phyloP scores from a whole-genome alignment of 2,888 invertebrate species.

The Belgica antarctica region DNA sequence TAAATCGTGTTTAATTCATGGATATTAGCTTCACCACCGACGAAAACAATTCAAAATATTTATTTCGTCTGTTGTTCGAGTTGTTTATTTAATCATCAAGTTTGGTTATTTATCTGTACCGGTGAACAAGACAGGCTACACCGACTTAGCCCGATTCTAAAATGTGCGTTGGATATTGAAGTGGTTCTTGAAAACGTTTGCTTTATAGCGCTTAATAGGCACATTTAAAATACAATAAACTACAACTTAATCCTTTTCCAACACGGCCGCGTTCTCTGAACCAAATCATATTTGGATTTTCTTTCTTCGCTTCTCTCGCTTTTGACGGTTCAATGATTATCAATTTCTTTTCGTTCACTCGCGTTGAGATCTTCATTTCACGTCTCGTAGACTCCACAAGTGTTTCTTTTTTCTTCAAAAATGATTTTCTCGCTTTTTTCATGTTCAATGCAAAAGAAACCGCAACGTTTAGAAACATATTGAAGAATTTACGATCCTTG shows the following conservation, averaged over 20 bases:
- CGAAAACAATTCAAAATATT: no score
- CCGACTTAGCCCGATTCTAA: not conserved
- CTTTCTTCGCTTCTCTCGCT: not conserved
- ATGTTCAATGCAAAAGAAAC: constrained; percentile 20
- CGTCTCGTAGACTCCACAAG: constrained; percentile 36
- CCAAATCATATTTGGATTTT: constrained; percentile 3
- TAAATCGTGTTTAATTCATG: constrained; percentile 4
- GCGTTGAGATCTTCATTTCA: constrained; percentile 26
- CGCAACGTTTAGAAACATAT: constrained; percentile 14
- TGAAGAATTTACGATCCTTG: constrained; percentile 9
- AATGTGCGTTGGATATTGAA: constrained; percentile 38
- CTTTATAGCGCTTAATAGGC: constrained; percentile 42
- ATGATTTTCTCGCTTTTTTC: not conserved
- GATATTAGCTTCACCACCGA: constrained; percentile 10
- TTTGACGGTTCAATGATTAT: constrained; percentile 40
- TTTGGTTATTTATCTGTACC: constrained; percentile 19
- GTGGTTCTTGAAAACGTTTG: constrained; percentile 12
- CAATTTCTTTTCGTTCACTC: constrained; percentile 36
- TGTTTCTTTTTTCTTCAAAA: constrained; percentile 18
- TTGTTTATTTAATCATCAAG: constrained; percentile 28
- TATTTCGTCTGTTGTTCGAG: no score
- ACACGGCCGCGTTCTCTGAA: constrained; percentile 30
- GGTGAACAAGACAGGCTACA: not conserved
- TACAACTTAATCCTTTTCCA: constrained; percentile 42
- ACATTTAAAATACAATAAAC: constrained; percentile 41